These are phyloP conservation scores for Sylvicola cinctus DNA, from an alignment of 2,888 invertebrate genomes.

Conservation along the genomic window DNA sequence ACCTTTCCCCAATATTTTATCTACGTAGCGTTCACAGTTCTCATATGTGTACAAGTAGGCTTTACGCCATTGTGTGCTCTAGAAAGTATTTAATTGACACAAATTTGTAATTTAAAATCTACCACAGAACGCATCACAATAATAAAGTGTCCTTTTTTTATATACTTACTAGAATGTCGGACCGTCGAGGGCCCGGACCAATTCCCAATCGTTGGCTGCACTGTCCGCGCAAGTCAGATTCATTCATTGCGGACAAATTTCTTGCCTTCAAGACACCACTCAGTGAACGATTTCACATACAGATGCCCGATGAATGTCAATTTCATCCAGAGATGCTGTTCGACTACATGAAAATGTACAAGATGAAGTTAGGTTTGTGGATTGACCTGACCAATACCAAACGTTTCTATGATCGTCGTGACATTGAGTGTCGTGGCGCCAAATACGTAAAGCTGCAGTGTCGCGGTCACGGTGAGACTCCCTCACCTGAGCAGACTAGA, in stretches of 20 bases:
- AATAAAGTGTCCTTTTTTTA: no score
- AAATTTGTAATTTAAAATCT: no score
- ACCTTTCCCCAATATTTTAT: no score
- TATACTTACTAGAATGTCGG: constrained; percentile 6
- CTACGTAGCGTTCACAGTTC: no score
- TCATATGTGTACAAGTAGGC: no score
- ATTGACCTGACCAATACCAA: constrained; percentile 91
- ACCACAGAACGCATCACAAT: no score
- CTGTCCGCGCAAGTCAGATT: constrained; percentile 63
- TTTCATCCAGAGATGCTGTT: constrained; percentile 83
- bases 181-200: constrained; percentile 30
- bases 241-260: constrained; percentile 61
- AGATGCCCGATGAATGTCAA: constrained; percentile 62
- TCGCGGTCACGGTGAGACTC: constrained; percentile 83
- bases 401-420: constrained; percentile 73
- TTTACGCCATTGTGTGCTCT: no score
- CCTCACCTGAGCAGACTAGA: constrained; percentile 61
- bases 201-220: constrained; percentile 72
- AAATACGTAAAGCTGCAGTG: constrained; percentile 78
- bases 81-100: no score
- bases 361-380: constrained; percentile 79
- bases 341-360: constrained; percentile 42
- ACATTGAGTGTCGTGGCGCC: constrained; percentile 54
- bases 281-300: constrained; percentile 54
- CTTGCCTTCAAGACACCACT: constrained; percentile 61